Conservation (phyloP, 2,113 vertebrate genomes). For the Sula dactylatra region DNA sequence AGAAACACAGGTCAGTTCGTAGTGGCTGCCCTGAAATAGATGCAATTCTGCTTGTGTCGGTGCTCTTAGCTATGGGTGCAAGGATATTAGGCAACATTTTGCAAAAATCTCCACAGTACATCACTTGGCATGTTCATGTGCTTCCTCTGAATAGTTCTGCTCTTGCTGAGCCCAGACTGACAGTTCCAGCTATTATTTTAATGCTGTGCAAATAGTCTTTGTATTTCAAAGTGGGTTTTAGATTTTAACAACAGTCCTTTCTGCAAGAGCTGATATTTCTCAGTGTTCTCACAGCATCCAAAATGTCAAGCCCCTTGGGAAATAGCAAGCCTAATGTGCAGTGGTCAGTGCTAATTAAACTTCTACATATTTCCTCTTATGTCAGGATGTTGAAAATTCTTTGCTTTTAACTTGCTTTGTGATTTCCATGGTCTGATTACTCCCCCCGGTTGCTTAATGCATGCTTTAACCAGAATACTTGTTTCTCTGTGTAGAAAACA, state of each 20-base stretch:
- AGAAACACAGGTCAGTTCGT: background rate
- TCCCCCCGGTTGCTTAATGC: background rate
- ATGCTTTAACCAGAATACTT: background rate
- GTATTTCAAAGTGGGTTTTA: background rate
- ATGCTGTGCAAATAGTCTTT: background rate
- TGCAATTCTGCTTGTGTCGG: background rate
- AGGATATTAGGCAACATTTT: rapidly evolving
- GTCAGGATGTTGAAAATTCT: slow-evolving; percentile 5
- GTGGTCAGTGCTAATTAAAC: slow-evolving; percentile 45
- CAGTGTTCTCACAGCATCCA: background rate
- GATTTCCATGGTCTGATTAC: slow-evolving; percentile 1
- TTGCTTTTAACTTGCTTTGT: slow-evolving; percentile 16
- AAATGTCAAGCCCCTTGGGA: slow-evolving; percentile 42
- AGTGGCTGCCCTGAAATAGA: background rate
- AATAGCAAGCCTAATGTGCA: background rate
- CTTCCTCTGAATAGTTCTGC: background rate
- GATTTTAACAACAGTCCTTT: slow-evolving; percentile 1
- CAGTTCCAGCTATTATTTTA: slow-evolving; percentile 9
- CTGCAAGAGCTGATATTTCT: slow-evolving; percentile 8
- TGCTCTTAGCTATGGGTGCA: background rate
- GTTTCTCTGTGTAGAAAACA: background rate
- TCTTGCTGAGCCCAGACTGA: background rate
- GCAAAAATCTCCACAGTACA: background rate
- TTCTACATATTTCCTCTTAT: slow-evolving; percentile 35
- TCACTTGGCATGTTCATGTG: background rate